Base-by-base conservation (phyloP, 2,888 invertebrate species). In the Cheilosia vernalis region DNA sequence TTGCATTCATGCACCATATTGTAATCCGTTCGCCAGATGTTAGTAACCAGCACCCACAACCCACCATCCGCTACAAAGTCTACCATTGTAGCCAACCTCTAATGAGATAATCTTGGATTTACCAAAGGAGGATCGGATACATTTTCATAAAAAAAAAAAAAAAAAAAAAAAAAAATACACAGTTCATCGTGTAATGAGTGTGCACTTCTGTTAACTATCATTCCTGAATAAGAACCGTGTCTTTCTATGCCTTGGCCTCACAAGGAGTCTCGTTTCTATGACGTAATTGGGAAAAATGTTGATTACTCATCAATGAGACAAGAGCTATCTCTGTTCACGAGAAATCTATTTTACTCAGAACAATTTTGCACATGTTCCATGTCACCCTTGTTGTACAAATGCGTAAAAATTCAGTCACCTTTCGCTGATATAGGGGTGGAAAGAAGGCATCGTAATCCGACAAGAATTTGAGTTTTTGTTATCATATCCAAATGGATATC, bases 251-350 rank as follows among this genome's bases (percentile, higher is more conserved):
- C 55, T 33, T 30, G 17, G 44, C 40, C 24, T 13, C 9, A 24
- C 27, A 44, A 61, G 44, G 24, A 24, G 60, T 21, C 40, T 6
- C 49, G 21, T 37, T 27, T 19, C 21, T 19, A 37, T 70, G 70
- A 70, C 17, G 37, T 51, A 70, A 60, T 37, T 49, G 70, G 70
- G 60, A 60, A 70, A 70, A 70, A 51, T 60, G 49, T 24, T 7
- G 58, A 70, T 70, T 58, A 58, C 49, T 70, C 70, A 70, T 49
- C 9, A 4, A 24, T 10, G 15, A 58, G 17, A 49, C 24, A 42
- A 67, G 21, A 66, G n/a, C 7, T 21, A 40, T 17, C 6, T 42
- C 40, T n/a, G 17, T 42, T 60, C 42, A 4, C 24, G n/a, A 24
- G n/a, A 27, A 42, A 3, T 60, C 27, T 27, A 4, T 7, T 47